Evolutionary conservation across 2,113 vertebrate genomes (phyloP), one percentile per base, ranked within the genome.

Genomic region (Condylura cristata): DNA sequence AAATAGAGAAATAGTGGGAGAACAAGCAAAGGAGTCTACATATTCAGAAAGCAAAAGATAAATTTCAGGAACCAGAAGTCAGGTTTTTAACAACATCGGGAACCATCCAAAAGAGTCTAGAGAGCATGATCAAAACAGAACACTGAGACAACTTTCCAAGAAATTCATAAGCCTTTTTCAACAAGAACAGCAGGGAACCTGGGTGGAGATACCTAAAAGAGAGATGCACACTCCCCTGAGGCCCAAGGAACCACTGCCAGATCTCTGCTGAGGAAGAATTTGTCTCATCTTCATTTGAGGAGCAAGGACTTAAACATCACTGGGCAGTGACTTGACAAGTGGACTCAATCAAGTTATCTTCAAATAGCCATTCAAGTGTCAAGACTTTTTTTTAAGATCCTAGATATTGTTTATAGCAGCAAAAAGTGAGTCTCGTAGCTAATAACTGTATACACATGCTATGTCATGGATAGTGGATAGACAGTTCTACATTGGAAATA

Each of bases 41-140:
- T 39, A 10, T 87, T 90, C 24, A 34, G 24, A 82, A 92, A 88
- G 30, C 48, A 70, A 94, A 66, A 86, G 68, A 76, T 34, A 83
- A n/a, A 37, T 26, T 58, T 86, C 63, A 83, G 44, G 34, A 90
- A 72, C 61, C 30, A 71, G 26, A 86, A 71, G 20, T 30, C 75
- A 32, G 68, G 32, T 34, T 89, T 89, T 89, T 66, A 91, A 86
- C 30, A 91, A 94, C 10, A 66, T 58, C 9, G 4, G 60, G 68
- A 82, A 20, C 22, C 22, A 51, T 51, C 48, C 48, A 7, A 39
- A 7, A 14, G 26, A 94, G 28, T 63, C 56, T 89, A 96, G 68
- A 78, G 85, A 92, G 30, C 63, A 44, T 46, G 51, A 68, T 82
- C 30, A 56, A 37, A 72, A 72, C 0, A 1, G 44, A 92, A 89